Conservation (phyloP, 2,113 vertebrate genomes). For the Rafetus swinhoei region DNA sequence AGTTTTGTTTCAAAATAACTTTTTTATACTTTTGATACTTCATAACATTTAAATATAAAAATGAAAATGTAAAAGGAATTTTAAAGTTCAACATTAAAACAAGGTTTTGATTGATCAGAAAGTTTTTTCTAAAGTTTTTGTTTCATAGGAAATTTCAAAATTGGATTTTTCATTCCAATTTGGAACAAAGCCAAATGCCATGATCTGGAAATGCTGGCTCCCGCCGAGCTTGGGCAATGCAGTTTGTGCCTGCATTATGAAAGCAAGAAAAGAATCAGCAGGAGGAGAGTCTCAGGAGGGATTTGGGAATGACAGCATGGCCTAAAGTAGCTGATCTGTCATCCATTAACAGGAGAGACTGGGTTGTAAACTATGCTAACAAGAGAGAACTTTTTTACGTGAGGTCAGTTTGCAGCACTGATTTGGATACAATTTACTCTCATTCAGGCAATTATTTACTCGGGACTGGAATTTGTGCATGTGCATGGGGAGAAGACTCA, state of each 20-base stretch:
- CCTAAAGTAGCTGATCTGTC: slow-evolving; percentile 73
- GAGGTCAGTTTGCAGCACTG: background rate
- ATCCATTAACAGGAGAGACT: slow-evolving; percentile 72
- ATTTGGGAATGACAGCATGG: slow-evolving; percentile 68
- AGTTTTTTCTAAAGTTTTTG: too few relatives aligned
- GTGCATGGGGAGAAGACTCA: background rate
- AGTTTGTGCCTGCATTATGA: slow-evolving; percentile 54
- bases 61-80: too few relatives aligned
- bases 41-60: too few relatives aligned
- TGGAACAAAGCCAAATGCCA: too few relatives aligned
- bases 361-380: slow-evolving; percentile 45
- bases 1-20: too few relatives aligned
- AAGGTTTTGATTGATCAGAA: too few relatives aligned
- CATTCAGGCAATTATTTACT: background rate
- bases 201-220: too few relatives aligned
- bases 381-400: slow-evolving; percentile 60
- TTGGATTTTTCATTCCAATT: too few relatives aligned
- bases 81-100: too few relatives aligned
- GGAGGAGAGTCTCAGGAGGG: slow-evolving; percentile 49
- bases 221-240: background rate
- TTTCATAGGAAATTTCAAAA: too few relatives aligned
- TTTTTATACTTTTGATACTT: too few relatives aligned
- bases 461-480: background rate
- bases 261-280: slow-evolving; percentile 72
- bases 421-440: slow-evolving; percentile 20